Evolutionary conservation across 1,140 invertebrate species (phyloP).

Genomic region (Diorhabda elongata): DNA sequence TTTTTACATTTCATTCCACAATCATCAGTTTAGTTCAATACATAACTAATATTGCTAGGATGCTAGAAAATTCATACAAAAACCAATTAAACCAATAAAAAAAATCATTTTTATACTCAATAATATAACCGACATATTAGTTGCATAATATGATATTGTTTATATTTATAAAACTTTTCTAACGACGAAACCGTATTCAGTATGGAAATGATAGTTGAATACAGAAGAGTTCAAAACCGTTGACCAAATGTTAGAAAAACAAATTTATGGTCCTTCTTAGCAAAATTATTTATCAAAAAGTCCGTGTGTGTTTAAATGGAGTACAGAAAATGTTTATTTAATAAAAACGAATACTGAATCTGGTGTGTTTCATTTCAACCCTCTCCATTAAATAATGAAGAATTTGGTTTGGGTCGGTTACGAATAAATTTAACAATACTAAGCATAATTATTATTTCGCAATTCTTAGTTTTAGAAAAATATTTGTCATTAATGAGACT

Average conservation of each 20-base stretch:
- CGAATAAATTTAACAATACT: too few species aligned
- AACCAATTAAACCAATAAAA: background rate
- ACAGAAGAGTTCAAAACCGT: constrained; percentile 27
- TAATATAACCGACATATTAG: constrained; percentile 6
- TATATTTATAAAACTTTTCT: constrained; percentile 10
- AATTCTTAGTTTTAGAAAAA: too few species aligned
- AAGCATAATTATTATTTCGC: too few species aligned
- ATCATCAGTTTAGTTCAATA: background rate
- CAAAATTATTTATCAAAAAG: constrained; percentile 37
- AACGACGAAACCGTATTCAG: constrained; percentile 12
- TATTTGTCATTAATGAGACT: too few species aligned
- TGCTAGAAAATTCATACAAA: constrained; percentile 2
- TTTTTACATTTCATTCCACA: background rate
- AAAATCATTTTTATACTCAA: constrained; percentile 6
- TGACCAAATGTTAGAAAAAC: constrained; percentile 42
- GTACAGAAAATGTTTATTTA: constrained; percentile 45
- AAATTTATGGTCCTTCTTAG: constrained; percentile 37
- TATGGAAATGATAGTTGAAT: constrained; percentile 15
- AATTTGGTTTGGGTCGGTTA: too few species aligned
- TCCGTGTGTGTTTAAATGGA: constrained; percentile 45
- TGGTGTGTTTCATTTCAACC: too few species aligned
- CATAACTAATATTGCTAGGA: background rate
- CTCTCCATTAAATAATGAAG: too few species aligned
- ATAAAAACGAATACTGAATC: constrained; percentile 35
- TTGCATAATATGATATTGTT: constrained; percentile 5